A percentile compares a stretch with the other conserved stretches of the same genome.
phyloP scores from a whole-genome alignment of 2,113 vertebrate species.

The Melanostigma gelatinosum region DNA sequence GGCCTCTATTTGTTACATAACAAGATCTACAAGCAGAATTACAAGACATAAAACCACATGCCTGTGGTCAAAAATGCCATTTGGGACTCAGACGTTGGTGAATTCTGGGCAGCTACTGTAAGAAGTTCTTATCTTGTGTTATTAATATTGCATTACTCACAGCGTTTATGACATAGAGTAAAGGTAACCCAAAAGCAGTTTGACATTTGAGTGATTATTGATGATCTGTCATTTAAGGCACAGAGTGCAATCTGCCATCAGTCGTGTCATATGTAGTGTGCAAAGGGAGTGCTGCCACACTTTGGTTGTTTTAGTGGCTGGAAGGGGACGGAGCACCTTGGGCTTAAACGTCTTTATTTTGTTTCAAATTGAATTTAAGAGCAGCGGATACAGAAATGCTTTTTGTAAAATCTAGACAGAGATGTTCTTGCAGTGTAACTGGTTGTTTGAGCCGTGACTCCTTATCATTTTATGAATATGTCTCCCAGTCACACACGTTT shows the following conservation, averaged over 20 bases:
- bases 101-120: not conserved
- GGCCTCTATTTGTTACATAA: slow-evolving; percentile 13
- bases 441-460: not conserved
- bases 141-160: not conserved
- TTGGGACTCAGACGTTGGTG: not conserved
- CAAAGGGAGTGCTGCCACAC: slow-evolving; percentile 4
- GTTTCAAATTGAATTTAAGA: not conserved
- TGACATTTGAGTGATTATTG: slow-evolving; percentile 15
- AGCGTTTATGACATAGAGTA: not conserved
- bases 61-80: not conserved
- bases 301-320: slow-evolving; percentile 12
- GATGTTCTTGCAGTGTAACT: not conserved
- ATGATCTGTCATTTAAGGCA: not conserved
- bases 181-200: not conserved
- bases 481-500: too few species aligned
- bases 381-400: not conserved
- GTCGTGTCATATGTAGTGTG: not conserved
- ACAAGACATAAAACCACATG: slow-evolving; percentile 5
- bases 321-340: not conserved
- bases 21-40: slow-evolving; percentile 21
- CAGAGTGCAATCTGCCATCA: not conserved
- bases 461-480: not conserved
- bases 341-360: not conserved
- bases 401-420: not conserved
- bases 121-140: not conserved